phyloP scores from a whole-genome alignment of 2,113 vertebrate species.

The Leptobrachium ailaonicum region DNA sequence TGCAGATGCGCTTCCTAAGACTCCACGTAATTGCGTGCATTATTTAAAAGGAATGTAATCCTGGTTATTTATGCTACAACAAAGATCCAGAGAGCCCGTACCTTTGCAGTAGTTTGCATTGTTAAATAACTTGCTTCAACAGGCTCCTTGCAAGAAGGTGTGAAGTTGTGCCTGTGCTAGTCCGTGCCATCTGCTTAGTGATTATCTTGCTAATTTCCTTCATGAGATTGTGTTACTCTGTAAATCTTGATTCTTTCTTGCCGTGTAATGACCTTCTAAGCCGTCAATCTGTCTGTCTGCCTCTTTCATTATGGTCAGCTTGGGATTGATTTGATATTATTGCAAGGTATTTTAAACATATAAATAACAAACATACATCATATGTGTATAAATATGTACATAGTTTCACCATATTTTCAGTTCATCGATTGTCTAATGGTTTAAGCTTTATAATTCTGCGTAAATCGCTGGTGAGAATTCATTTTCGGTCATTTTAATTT shows the following conservation, averaged over 20 bases:
- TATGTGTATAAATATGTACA: too few relatives aligned
- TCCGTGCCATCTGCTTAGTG: conserved; percentile 15
- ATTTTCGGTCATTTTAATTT: too few relatives aligned
- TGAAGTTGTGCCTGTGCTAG: conserved; percentile 19
- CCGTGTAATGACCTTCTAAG: too few relatives aligned
- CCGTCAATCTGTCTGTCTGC: too few relatives aligned
- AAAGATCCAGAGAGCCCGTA: neutral
- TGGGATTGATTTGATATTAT: too few relatives aligned
- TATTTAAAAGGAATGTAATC: neutral
- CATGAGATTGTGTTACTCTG: conserved; percentile 15
- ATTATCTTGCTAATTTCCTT: conserved; percentile 18
- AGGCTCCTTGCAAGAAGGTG: conserved; percentile 8
- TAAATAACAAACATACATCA: too few relatives aligned
- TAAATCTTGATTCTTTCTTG: conserved; percentile 11
- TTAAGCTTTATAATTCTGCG: too few relatives aligned
- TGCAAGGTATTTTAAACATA: too few relatives aligned
- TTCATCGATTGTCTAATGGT: too few relatives aligned
- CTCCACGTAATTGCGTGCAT: neutral
- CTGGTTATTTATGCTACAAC: neutral
- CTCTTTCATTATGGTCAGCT: too few relatives aligned
- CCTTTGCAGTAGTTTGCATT: conserved; percentile 7
- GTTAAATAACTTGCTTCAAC: conserved; percentile 31
- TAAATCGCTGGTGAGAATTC: too few relatives aligned
- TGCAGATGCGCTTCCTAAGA: neutral
- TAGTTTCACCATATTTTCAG: too few relatives aligned